Percentiles rank a stretch among this genome's conserved stretches.
Conservation (phyloP, 2,113 vertebrate species). For the Actenoides hombroni region DNA sequence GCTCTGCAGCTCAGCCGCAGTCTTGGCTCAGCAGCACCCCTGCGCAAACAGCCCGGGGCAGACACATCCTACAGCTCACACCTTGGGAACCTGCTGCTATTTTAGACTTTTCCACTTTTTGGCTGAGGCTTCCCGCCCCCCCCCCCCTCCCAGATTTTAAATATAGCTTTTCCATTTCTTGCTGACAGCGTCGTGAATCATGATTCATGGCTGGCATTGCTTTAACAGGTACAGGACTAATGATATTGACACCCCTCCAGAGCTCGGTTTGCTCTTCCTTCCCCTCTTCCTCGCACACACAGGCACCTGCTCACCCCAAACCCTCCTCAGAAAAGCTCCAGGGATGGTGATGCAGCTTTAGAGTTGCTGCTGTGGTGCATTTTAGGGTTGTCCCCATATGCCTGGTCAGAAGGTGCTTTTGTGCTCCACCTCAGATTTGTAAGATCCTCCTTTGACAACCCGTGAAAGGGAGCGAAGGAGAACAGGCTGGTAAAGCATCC, state of each 20-base stretch:
- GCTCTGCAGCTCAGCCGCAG: neutral
- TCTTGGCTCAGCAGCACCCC: neutral
- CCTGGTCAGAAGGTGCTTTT: neutral
- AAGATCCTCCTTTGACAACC: neutral
- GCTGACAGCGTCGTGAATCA: neutral
- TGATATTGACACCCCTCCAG: fast-evolving
- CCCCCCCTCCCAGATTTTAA: neutral
- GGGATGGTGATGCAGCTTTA: neutral
- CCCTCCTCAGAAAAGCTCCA: too few species aligned
- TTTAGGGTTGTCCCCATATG: neutral
- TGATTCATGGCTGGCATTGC: neutral
- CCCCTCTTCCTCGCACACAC: neutral
- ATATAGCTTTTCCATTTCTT: neutral
- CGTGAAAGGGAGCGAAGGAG: neutral
- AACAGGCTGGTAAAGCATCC: neutral
- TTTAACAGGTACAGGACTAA: neutral
- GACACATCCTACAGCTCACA: neutral
- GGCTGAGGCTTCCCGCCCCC: neutral
- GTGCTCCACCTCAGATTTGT: neutral
- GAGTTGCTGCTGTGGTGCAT: fast-evolving
- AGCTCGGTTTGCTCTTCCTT: neutral
- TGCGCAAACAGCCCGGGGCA: neutral
- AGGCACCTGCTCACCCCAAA: too few species aligned
- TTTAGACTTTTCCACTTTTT: neutral
- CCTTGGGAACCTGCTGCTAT: neutral